Evolutionary conservation across 2,113 vertebrate genomes (phyloP).

Genomic region (Grammomys dolichurus): DNA sequence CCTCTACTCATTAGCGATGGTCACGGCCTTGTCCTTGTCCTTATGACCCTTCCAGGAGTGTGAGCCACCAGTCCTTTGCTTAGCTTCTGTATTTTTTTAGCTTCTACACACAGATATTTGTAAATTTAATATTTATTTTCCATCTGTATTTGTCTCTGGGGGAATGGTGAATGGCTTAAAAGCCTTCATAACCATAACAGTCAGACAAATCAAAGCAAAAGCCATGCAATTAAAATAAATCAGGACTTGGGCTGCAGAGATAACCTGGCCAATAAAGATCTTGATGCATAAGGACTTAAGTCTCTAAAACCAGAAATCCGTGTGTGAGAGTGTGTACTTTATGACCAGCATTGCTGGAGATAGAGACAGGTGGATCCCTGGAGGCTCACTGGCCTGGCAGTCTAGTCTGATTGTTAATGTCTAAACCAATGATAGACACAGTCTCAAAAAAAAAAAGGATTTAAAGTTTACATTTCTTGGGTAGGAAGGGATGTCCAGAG

Average conservation of each 20-base stretch:
- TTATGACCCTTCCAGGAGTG: background rate
- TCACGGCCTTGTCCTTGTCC: background rate
- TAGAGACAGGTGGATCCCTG: too few species aligned
- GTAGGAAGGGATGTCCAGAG: background rate
- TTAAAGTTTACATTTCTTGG: background rate
- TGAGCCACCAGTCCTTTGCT: background rate
- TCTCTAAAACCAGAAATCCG: background rate
- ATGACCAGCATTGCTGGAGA: too few species aligned
- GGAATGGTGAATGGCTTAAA: background rate
- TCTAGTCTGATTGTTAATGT: too few species aligned
- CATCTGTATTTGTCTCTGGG: background rate
- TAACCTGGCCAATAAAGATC: background rate
- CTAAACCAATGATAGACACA: background rate
- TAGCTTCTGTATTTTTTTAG: background rate
- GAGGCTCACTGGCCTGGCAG: background rate
- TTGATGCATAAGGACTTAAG: too few species aligned
- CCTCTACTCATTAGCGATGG: background rate
- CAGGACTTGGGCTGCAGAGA: background rate
- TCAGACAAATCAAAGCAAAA: slow-evolving; percentile 35
- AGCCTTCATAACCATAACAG: background rate
- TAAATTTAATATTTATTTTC: background rate
- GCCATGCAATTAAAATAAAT: background rate
- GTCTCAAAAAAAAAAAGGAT: background rate
- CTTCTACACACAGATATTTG: background rate
- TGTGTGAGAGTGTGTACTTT: background rate